Percentiles rank a stretch among this genome's conserved stretches.
Conservation (phyloP, 2,113 vertebrate species). For the Potamarius usumacintae region DNA sequence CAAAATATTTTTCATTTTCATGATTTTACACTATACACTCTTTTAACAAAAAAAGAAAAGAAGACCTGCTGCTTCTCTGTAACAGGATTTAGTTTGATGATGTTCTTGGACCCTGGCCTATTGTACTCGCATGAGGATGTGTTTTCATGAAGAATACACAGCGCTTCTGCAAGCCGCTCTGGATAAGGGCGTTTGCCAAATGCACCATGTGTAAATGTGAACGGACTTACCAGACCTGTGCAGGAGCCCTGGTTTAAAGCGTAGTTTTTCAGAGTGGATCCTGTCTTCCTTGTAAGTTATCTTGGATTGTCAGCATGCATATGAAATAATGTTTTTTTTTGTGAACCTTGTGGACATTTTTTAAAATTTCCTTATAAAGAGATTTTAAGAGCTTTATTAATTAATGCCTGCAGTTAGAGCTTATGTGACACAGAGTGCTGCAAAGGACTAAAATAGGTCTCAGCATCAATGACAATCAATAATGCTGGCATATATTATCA, state of each 20-base stretch:
- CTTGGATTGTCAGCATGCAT: background rate
- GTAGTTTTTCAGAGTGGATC: background rate
- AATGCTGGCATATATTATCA: conserved; percentile 25
- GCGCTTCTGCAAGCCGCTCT: background rate
- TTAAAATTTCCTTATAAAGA: background rate
- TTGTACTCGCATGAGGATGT: background rate
- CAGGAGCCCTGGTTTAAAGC: background rate
- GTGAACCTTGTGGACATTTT: background rate
- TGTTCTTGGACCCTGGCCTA: background rate
- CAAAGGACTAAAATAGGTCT: conserved; percentile 40
- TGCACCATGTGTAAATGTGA: background rate
- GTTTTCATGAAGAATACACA: background rate
- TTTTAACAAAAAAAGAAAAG: background rate
- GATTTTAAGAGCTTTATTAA: background rate
- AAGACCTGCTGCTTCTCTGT: background rate
- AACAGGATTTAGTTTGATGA: background rate
- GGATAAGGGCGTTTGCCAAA: background rate
- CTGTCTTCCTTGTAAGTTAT: background rate
- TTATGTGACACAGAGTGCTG: conserved; percentile 19
- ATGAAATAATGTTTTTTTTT: background rate
- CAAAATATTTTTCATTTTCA: background rate
- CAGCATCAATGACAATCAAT: conserved; percentile 40
- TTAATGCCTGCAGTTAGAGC: conserved; percentile 9
- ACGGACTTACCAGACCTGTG: background rate
- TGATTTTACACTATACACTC: background rate